Percentiles rank a stretch among this genome's conserved stretches.
Conservation (phyloP, 2,113 vertebrate species). For the Silurus meridionalis region DNA sequence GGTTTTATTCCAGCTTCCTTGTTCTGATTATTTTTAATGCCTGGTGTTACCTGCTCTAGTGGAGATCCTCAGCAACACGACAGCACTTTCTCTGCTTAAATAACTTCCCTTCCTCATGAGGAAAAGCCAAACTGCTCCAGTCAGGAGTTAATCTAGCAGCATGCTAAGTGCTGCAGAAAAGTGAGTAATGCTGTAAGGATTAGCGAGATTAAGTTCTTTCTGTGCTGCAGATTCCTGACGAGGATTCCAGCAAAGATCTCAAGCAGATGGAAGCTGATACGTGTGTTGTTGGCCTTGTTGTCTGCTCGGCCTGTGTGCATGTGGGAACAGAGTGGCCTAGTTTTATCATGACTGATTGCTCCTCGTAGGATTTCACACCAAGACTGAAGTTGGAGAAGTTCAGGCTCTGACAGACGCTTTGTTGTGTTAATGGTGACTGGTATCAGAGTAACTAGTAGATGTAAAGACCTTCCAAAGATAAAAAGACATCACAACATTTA, state of each 20-base stretch:
- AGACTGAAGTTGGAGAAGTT: background rate
- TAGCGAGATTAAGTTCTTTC: background rate
- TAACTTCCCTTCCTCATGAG: background rate
- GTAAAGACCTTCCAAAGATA: background rate
- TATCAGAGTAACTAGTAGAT: background rate
- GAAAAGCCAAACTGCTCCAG: background rate
- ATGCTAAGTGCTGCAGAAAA: background rate
- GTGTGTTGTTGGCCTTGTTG: background rate
- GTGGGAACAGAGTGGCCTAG: slow-evolving; percentile 11
- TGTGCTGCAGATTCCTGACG: background rate
- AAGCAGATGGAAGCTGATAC: background rate
- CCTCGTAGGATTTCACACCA: slow-evolving; percentile 6
- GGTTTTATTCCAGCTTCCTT: background rate
- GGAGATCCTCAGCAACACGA: background rate
- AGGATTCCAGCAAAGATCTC: background rate
- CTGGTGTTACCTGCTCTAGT: background rate
- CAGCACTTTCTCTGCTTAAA: background rate
- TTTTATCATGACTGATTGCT: slow-evolving; percentile 11
- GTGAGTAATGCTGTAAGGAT: background rate
- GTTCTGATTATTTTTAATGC: background rate
- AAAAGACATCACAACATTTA: background rate
- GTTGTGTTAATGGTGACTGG: background rate
- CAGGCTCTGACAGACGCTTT: background rate
- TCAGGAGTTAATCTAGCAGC: background rate
- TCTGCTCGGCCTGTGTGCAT: background rate